phyloP scores from a whole-genome alignment of 2,113 vertebrate species.

The Pelvicachromis taeniatus region DNA sequence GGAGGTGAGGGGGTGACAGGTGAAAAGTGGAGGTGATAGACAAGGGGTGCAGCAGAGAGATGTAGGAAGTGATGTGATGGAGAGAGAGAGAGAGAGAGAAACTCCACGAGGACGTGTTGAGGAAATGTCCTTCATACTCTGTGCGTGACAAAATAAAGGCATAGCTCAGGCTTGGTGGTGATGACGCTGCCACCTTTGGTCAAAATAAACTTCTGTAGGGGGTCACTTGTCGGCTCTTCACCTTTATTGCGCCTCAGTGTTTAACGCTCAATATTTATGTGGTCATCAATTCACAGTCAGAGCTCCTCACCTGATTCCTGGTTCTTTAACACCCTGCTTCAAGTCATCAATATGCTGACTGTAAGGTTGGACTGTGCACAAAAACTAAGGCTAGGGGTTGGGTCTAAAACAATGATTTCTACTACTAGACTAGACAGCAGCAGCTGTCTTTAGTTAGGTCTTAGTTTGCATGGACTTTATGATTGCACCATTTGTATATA shows the following conservation, averaged over 20 bases:
- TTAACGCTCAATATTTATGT: neutral
- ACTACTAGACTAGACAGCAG: neutral
- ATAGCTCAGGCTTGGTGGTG: neutral
- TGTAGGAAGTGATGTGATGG: constrained; percentile 46
- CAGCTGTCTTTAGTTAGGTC: neutral
- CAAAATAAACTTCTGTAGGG: constrained; percentile 15
- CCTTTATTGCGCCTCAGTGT: neutral
- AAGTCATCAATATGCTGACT: neutral
- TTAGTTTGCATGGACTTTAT: neutral
- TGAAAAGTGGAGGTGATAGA: constrained; percentile 62
- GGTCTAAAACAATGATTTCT: neutral
- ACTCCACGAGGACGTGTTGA: constrained; percentile 80
- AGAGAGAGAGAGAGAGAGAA: constrained; percentile 42
- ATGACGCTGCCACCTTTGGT: neutral
- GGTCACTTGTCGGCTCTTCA: constrained; percentile 13
- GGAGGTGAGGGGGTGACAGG: constrained; percentile 65
- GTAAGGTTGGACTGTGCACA: neutral
- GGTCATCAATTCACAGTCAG: neutral
- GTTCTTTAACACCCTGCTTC: neutral
- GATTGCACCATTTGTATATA: neutral
- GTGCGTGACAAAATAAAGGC: constrained; percentile 73
- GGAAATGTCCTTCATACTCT: constrained; percentile 84
- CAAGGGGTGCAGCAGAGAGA: constrained; percentile 30
- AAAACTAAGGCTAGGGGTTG: neutral
- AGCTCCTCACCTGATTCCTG: neutral